Percentiles rank a stretch among this genome's conserved stretches.
These are phyloP conservation scores for Epinotia bilunana DNA, from an alignment of 2,888 invertebrate species.

Conservation along the genomic window DNA sequence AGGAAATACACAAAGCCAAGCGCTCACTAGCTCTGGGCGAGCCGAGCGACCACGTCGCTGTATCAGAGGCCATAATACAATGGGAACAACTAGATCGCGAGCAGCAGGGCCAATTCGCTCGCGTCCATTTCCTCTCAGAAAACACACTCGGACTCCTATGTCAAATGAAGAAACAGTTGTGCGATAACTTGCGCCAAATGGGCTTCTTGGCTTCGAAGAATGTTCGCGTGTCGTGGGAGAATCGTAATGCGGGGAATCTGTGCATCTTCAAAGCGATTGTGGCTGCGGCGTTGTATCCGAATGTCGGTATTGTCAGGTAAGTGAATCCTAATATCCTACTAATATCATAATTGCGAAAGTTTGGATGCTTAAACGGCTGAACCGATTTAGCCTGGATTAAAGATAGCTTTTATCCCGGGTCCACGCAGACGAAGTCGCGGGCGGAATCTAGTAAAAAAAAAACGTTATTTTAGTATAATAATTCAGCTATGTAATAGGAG, in stretches of 20 bases:
- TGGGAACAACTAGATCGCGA: slow-evolving; percentile 76
- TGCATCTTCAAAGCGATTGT: slow-evolving; percentile 93
- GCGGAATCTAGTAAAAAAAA: no score
- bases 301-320: slow-evolving; percentile 89
- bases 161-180: slow-evolving; percentile 89
- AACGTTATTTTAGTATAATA: no score
- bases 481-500: no score
- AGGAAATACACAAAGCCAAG: slow-evolving; percentile 84
- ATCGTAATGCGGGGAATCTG: slow-evolving; percentile 89
- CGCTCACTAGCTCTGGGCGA: slow-evolving; percentile 84
- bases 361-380: no score
- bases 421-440: no score
- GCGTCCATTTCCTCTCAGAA: slow-evolving; percentile 87
- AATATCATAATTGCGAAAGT: not conserved
- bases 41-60: slow-evolving; percentile 91
- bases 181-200: slow-evolving; percentile 88
- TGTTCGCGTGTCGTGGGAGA: slow-evolving; percentile 85
- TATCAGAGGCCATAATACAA: slow-evolving; percentile 87
- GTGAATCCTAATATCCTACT: slow-evolving; percentile 42
- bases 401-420: no score
- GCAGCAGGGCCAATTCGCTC: slow-evolving; percentile 84
- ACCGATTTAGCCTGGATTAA: no score
- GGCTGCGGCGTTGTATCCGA: slow-evolving; percentile 95
- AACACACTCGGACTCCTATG: slow-evolving; percentile 85
- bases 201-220: slow-evolving; percentile 87